Evolutionary conservation across 2,797 vertebrate species (phyloP).

Genomic region (Lagorchestes hirsutus): DNA sequence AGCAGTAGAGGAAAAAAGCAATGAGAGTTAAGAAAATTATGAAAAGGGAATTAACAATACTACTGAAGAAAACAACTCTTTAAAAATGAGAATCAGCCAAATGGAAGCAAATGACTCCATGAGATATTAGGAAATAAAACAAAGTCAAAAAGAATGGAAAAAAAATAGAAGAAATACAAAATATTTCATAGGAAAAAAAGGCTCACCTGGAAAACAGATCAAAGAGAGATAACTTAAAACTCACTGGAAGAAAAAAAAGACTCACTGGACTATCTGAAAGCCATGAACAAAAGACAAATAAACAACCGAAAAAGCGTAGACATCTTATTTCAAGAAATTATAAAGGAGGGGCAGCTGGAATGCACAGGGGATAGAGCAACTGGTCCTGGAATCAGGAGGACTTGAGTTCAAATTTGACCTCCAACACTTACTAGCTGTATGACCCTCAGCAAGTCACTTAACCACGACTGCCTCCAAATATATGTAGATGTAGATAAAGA

Average conservation of each 20-base stretch:
- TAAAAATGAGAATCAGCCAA: background rate
- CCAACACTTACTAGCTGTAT: background rate
- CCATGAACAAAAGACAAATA: too few species aligned
- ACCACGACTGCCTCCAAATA: too few species aligned
- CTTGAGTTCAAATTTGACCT: background rate
- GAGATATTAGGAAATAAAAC: background rate
- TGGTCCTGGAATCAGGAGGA: too few species aligned
- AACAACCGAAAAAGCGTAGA: too few species aligned
- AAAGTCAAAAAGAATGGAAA: background rate
- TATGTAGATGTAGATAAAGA: background rate
- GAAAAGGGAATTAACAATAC: background rate
- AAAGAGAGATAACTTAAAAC: background rate
- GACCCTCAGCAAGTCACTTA: background rate
- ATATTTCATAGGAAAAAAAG: background rate
- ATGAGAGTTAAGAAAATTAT: background rate
- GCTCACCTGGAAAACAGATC: background rate
- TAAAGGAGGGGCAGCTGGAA: too few species aligned
- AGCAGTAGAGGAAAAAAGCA: background rate
- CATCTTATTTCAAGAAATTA: too few species aligned
- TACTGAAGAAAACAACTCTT: background rate
- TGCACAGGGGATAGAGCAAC: too few species aligned
- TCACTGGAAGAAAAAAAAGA: too few species aligned
- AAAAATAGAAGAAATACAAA: background rate
- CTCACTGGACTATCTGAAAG: too few species aligned
- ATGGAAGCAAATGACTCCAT: background rate